Base-by-base conservation (phyloP, 2,797 vertebrate genomes). In the Neosilurus hyrtlii region DNA sequence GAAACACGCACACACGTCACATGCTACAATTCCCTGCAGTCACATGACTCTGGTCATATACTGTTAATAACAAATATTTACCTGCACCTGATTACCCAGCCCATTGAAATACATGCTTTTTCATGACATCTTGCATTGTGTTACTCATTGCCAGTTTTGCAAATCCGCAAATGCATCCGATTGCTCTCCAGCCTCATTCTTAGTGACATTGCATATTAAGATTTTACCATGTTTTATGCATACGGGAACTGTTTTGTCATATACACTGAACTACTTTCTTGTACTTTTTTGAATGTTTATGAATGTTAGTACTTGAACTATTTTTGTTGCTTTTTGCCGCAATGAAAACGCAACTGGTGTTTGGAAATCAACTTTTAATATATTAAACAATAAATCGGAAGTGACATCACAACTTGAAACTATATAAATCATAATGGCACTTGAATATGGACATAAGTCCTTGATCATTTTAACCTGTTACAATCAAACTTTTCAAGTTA, bases 401-500 rank as follows among this genome's bases (percentile, higher is more conserved):
- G 66, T 26, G 75, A 51, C 70, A 68, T 67, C 26, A 83, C 61
- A 52, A 66, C 67, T 16, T 67, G 11, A 57, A 20, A 81, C 68
- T 37, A 72, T 61, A 80, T 70, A 84, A 82, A 80, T 77, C 56
- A 83, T 79, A 83, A 81, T 43, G 10, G 22, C 57, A 85, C 66
- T 9, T 71, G 72, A 59, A 54, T 79, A 59, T 82, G 22, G 80
- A 83, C 52, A 57, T 57, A 15, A 79, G 37, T 59, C 49, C 81
- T 82, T 70, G n/a, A 37, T 80, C 9, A 49, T 37, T 81, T 70
- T 56, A 68, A 74, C 75, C 14, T 73, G 54, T 81, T 65, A 84
- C 65, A 81, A 57, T 82, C 63, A 79, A 88, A 35, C 43, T 26
- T 86, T 87, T 87, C 86, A 86, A 87, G 86, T 87, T 84, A 62